These are phyloP conservation scores for Amblyornis subalaris DNA, from an alignment of 2,113 vertebrate species.

Conservation along the genomic window DNA sequence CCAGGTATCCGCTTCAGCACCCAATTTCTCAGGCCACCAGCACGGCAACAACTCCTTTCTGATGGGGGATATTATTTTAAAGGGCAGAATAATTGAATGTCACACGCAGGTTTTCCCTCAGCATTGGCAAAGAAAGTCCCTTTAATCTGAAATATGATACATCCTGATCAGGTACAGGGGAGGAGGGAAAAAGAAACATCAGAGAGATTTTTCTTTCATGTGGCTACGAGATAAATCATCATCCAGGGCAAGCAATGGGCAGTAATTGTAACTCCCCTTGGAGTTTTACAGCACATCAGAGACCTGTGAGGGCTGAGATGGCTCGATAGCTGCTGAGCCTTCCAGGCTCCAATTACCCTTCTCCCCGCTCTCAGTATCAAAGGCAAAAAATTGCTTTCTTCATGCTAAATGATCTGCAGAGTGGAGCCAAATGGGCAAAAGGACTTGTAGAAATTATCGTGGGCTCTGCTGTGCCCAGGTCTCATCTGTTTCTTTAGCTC, in stretches of 20 bases:
- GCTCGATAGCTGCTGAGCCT: not conserved
- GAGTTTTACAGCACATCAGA: not conserved
- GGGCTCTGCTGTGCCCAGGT: not conserved
- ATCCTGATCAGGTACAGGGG: not conserved
- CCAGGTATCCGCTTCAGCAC: not conserved
- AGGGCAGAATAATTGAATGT: not conserved
- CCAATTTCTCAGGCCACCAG: not conserved
- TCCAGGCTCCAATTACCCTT: constrained; percentile 30
- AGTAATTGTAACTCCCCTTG: not conserved
- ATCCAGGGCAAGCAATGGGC: not conserved
- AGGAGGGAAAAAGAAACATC: not conserved
- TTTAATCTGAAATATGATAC: not conserved
- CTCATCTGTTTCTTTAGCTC: not conserved
- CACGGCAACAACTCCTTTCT: not conserved
- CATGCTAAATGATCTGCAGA: not conserved
- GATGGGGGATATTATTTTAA: not conserved
- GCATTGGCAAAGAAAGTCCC: not conserved
- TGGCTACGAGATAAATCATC: not conserved
- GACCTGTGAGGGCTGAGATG: not conserved
- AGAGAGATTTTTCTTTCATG: constrained; percentile 23
- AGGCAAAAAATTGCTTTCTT: constrained; percentile 20
- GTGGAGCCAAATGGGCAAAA: not conserved
- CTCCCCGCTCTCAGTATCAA: not conserved
- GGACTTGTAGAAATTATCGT: not conserved
- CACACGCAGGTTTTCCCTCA: not conserved